Base-by-base conservation (phyloP, 2,113 vertebrate species). In the Atherinomorus stipes region DNA sequence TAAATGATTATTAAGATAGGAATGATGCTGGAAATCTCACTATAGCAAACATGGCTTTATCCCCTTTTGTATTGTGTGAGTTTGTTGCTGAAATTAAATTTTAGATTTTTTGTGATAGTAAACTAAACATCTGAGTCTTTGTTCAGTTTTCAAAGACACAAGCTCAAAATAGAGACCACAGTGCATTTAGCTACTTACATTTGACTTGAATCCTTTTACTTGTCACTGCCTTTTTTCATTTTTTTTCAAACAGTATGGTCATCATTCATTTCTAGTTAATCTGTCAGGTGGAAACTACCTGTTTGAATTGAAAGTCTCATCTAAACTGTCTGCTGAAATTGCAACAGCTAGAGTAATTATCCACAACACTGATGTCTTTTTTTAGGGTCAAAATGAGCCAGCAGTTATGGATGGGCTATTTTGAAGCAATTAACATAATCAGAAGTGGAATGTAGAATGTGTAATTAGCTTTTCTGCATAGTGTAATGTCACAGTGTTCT, bases 271-370 rank as follows among this genome's bases (percentile, higher is more conserved):
- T 11, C 21, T 0, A 26, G 18, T 82, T 64, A 75, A 75, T 65
- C 50, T 56, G 73, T 61, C 61, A 69, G 74, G 25, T 63, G 38
- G 38, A 62, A 80, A 44, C 54, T 16, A n/a, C 68, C 26, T 25
- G 31, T 76, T 78, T 4, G 71, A 73, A 85, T 83, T 64, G 58
- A 66, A 18, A 61, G 4, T 58, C 68, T 74, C 66, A 6, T 70
- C 47, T 37, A 18, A 25, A 4, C 54, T 61, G 47, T 38, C 54
- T 19, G 63, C 58, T 40, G 11, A 81, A 86, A 85, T 80, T 76
- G 73, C 31, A 64, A 8, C 34, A 31, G 72, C 76, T 75, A 81
- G 50, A 78, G 77, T 74, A 75, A 88, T 88, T 84, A 84, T 83
- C 58, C 85, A 74, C 61, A 79, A 83, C 66, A 80, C 8, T 31